Percentiles rank a stretch among this genome's conserved stretches.
Evolutionary conservation across 2,113 vertebrate genomes (phyloP).

Genomic region (Albula goreensis): DNA sequence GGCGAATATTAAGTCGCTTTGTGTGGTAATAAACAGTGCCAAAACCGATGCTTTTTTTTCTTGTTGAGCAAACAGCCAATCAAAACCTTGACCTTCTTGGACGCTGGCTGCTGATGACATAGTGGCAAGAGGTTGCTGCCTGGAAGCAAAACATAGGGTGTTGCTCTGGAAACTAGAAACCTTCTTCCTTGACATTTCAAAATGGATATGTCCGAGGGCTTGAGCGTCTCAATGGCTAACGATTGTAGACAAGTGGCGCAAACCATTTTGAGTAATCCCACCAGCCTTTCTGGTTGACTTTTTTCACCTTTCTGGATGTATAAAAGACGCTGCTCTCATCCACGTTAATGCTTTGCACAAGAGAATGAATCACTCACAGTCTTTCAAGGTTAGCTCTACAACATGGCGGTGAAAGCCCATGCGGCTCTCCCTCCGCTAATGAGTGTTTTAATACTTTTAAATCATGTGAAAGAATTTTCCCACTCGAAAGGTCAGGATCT

Average conservation of each 20-base stretch:
- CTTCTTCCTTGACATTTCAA: not conserved
- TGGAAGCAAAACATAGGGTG: not conserved
- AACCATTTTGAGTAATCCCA: not conserved
- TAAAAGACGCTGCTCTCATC: not conserved
- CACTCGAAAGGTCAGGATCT: slow-evolving; percentile 9
- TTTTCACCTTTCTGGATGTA: not conserved
- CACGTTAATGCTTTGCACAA: slow-evolving; percentile 12
- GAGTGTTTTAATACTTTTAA: slow-evolving; percentile 25
- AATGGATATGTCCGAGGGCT: not conserved
- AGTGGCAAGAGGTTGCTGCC: not conserved
- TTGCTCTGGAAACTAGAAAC: not conserved
- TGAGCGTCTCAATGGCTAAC: not conserved
- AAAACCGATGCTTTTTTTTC: not conserved
- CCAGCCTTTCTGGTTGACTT: not conserved
- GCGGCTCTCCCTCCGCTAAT: slow-evolving; percentile 9
- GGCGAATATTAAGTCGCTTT: not conserved
- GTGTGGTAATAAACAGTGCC: not conserved
- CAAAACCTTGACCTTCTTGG: slow-evolving; percentile 15
- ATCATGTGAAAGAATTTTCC: slow-evolving; percentile 23
- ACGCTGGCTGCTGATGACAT: slow-evolving; percentile 22
- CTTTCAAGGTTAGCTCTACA: slow-evolving; percentile 10
- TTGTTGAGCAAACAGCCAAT: slow-evolving; percentile 19
- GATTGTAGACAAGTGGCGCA: slow-evolving; percentile 3
- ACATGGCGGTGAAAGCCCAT: not conserved
- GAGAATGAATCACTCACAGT: slow-evolving; percentile 3